Base-by-base conservation (phyloP, 2,797 vertebrate genomes). In the Scolopax rusticola region DNA sequence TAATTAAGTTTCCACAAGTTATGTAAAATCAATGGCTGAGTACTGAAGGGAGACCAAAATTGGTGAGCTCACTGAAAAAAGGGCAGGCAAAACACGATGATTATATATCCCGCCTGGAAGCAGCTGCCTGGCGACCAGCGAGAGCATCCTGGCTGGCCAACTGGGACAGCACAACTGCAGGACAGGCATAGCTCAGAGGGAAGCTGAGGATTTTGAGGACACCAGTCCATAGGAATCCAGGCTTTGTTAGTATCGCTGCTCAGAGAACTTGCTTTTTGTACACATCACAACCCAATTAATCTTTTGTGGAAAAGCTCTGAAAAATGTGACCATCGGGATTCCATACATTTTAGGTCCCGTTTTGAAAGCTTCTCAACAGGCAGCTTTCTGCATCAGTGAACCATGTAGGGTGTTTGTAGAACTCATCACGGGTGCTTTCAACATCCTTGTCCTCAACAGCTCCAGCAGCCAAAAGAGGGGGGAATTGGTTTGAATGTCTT, bases 1-100 rank as follows among this genome's bases (percentile, higher is more conserved):
- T 63, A 90, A 95, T 96, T 95, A 94, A 77, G 48, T 80, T 84
- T 76, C 96, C 96, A 64, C 93, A 94, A 96, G 81, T 93, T 96
- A 95, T 86, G 95, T 96, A 95, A 93, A 95, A 93, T 57, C 93
- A 71, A 40, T 56, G 48, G 81, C 59, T 83, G 38, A 64, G 56
- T 54, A 76, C 70, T 70, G 63, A 95, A 92, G 78, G 38, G 67
- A 94, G 75, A 95, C 93, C 95, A 89, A 95, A 96, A 94, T 68
- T 80, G 51, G 86, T 84, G 87, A 93, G 76, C 81, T 92, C 84
- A 87, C 40, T 13, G 47, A 45, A 61, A 69, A 30, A 61, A 40
- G 27, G 45, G 69, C 57, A 94, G 64, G 88, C 88, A 82, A 79
- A 95, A 87, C 84, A 95, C 0, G 0, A 32, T 89, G 47, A 68